A percentile compares a stretch with the other conserved stretches of the same genome.
phyloP scores from a whole-genome alignment of 2,888 invertebrate species.

The Melinopterus prodromus region DNA sequence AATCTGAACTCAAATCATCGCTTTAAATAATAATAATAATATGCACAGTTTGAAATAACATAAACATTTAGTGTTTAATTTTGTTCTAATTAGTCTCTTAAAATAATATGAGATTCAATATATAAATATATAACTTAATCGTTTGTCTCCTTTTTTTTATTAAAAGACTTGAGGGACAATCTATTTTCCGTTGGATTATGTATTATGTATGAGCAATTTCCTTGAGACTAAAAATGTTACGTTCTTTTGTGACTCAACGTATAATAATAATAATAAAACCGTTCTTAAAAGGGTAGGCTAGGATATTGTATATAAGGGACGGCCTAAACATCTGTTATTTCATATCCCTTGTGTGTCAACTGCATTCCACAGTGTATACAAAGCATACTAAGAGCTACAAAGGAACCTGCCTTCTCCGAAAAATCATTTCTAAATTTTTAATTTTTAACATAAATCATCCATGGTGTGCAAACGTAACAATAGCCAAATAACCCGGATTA shows the following conservation, averaged over 20 bases:
- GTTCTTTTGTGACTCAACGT: neutral
- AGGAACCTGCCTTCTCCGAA: neutral
- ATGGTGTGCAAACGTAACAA: neutral
- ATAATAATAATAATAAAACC: neutral
- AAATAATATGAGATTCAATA: neutral
- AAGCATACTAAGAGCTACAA: neutral
- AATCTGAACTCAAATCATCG: neutral
- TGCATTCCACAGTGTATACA: neutral
- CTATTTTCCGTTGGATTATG: neutral
- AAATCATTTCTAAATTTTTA: neutral
- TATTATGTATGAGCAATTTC: neutral
- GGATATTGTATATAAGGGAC: neutral
- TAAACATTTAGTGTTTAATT: neutral
- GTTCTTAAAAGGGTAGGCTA: neutral
- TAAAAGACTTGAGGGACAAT: neutral
- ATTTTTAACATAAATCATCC: neutral
- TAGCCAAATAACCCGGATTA: neutral
- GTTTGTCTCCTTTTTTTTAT: neutral
- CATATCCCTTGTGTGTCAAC: neutral
- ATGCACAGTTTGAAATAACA: neutral
- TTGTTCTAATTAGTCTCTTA: neutral
- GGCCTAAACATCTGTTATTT: neutral
- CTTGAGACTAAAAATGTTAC: neutral
- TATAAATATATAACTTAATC: neutral
- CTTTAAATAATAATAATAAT: slow-evolving; percentile 4